Evolutionary conservation across 2,888 invertebrate species (phyloP), one percentile per base, ranked within the genome.

Genomic region (Athalia circularis): DNA sequence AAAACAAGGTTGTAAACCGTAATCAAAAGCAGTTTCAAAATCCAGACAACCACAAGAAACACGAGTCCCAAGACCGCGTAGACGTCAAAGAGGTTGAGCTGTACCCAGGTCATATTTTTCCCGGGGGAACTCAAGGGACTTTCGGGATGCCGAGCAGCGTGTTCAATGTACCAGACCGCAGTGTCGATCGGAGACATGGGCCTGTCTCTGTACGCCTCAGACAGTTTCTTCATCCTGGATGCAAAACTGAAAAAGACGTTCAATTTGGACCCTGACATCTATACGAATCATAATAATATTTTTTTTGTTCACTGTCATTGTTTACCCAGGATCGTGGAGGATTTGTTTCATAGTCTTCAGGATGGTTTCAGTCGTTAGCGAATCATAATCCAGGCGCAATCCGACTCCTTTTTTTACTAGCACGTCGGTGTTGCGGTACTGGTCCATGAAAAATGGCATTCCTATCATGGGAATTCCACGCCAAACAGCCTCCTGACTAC

Each of bases 261-360:
- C 43, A 11, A 5, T 6, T 68, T 11, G n/a, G 29, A 68, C 1
- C 6, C 11, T 54, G 5, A 13, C 29, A 68, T 67, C 0, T 29
- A 11, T 47, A 6, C 11, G 9, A 45, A 72, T n/a, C n/a, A 59
- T 13, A 43, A n/a, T 4, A 15, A 57, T 15, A 3, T 52, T 5
- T 3, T 54, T 74, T 65, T n/a, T 62, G 3, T 8, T 11, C 3
- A 65, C 43, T 68, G 29, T 15, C 9, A 3, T 67, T 52, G 5
- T 81, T 43, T 81, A 86, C 85, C 81, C 84, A 9, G 80, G 65
- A 61, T 85, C 79, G 64, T 80, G 79, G 8, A 86, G 13, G 52
- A 84, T 79, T 77, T 79, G 62, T 13, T 81, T 62, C n/a, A 86
- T 77, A 0, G 82, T 83, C 5, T 77, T 47, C 61, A 79, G 43